A percentile compares a stretch with the other conserved stretches of the same genome.
Conservation (phyloP, 2,113 vertebrate genomes). For the Calidris pygmaea region DNA sequence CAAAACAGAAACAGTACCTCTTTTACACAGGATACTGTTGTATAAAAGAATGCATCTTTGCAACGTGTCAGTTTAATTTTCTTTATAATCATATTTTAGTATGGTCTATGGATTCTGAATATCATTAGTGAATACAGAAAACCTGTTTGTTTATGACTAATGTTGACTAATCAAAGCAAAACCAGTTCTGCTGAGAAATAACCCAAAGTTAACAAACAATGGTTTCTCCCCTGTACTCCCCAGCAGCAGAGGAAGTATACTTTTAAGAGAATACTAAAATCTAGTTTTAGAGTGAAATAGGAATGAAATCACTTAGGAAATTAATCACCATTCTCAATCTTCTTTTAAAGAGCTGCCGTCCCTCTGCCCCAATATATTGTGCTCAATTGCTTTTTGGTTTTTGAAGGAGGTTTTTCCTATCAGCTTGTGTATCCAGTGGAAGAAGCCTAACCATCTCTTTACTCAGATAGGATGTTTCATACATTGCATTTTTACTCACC, state of each 20-base stretch:
- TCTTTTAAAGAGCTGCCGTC: background rate
- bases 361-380: background rate
- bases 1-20: background rate
- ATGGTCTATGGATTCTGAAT: background rate
- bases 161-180: background rate
- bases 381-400: background rate
- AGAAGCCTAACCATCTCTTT: background rate
- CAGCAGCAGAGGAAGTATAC: background rate
- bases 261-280: background rate
- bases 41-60: background rate
- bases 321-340: background rate
- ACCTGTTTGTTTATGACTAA: background rate
- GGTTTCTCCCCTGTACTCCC: background rate
- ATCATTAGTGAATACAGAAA: background rate
- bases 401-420: background rate
- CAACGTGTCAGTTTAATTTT: slow-evolving; percentile 13
- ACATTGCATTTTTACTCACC: background rate
- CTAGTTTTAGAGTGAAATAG: background rate
- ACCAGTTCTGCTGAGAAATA: background rate
- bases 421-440: background rate
- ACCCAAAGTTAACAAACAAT: background rate
- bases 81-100: background rate
- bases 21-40: background rate
- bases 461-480: background rate
- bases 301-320: background rate